Base-by-base conservation (phyloP, 2,797 vertebrate genomes). In the Semotilus atromaculatus region DNA sequence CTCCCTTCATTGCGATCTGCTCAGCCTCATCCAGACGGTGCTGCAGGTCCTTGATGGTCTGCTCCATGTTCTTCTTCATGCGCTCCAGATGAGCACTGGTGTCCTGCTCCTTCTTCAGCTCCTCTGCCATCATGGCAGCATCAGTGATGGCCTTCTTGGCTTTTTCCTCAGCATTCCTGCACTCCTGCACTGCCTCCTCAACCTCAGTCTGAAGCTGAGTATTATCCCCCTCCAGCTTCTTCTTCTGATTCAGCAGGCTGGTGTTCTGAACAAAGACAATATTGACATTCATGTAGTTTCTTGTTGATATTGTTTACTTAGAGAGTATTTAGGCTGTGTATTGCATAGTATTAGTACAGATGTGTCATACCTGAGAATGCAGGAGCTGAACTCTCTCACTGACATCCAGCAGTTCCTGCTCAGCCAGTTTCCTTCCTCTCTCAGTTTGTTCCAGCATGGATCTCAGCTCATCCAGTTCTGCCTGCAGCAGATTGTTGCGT, bases 141-240 rank as follows among this genome's bases (percentile, higher is more conserved):
- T 58, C 55, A 58, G 94, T 76, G 74, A 76, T 76, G 74, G 74
- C 74, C 31, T 76, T 76, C 74, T 76, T 76, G 74, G 94, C 91
- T 97, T 97, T 90, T 97, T 97, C 93, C 97, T 97, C 89, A 97
- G 96, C 90, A 92, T 97, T 97, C 96, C 96, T 92, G 90, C 96
- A 96, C 96, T 58, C 55, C 55, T 58, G 55, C 55, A 58, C 55
- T 58, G 55, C 55, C 55, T 58, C 55, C 8, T 97, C 96, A 86
- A 96, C 95, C 86, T 97, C 97, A 0, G 91, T 76, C 88, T 96
- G 96, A 38, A 97, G 94, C 88, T 97, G 96, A 64, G 91, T 1
- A 14, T 94, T 89, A 77, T 97, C 97, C 0, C 74, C 5, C 1
- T 97, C 97, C 90, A 96, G 94, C 91, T 97, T 97, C 90, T 58